A percentile compares a stretch with the other conserved stretches of the same genome.
phyloP scores from a whole-genome alignment of 2,888 invertebrate genomes.

The Megastigmus dorsalis region DNA sequence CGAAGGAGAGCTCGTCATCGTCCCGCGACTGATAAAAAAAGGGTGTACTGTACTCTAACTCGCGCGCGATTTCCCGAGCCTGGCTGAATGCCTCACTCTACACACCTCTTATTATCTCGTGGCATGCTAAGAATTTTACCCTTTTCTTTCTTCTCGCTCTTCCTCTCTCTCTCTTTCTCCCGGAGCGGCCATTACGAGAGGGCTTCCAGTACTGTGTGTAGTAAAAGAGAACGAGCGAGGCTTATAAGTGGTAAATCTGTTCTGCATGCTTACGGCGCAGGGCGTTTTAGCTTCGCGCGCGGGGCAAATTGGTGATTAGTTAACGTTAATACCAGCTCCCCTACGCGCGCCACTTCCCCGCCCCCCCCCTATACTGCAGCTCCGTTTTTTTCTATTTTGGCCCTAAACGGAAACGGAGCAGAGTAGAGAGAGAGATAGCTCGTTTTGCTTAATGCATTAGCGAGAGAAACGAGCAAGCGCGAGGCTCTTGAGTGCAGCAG shows the following conservation, averaged over 20 bases:
- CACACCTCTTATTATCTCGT: conserved; percentile 27
- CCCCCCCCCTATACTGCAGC: too few species aligned
- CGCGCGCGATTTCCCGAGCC: neutral
- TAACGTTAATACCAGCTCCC: conserved; percentile 11
- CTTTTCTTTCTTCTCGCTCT: too few species aligned
- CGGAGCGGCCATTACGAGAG: neutral
- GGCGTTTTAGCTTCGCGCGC: neutral
- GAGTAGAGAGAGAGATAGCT: conserved; percentile 13
- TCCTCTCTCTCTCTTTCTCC: conserved; percentile 9
- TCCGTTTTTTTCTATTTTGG: too few species aligned
- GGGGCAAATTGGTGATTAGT: conserved; percentile 39
- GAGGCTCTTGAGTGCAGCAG: too few species aligned
- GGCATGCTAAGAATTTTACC: conserved; percentile 52
- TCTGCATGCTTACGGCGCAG: neutral
- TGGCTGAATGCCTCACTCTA: conserved; percentile 28
- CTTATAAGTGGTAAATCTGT: conserved; percentile 31
- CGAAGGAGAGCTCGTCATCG: conserved; percentile 26
- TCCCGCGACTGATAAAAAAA: conserved; percentile 30
- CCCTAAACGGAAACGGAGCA: too few species aligned
- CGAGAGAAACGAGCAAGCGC: too few species aligned
- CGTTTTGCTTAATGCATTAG: conserved; percentile 43
- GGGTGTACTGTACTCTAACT: conserved; percentile 10
- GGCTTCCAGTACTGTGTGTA: neutral
- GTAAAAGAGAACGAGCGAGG: neutral
- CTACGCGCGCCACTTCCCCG: too few species aligned